phyloP scores from a whole-genome alignment of 2,113 vertebrate genomes.

The Capreolus pygargus region DNA sequence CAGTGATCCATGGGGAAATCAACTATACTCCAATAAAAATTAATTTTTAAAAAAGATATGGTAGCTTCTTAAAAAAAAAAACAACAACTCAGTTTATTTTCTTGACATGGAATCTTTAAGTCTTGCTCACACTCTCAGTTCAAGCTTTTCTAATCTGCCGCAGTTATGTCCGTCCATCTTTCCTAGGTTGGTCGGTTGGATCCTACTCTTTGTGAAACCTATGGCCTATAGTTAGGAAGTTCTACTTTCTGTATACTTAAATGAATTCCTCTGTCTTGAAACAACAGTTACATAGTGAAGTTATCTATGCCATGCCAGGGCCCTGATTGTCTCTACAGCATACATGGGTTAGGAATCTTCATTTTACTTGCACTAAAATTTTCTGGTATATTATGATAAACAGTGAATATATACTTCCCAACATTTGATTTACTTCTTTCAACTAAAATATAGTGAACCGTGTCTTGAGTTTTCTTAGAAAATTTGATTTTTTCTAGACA shows the following conservation, averaged over 20 bases:
- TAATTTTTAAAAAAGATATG: not conserved
- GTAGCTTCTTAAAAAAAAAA: not conserved
- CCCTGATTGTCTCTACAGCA: slow-evolving; percentile 86
- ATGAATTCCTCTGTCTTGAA: slow-evolving; percentile 91
- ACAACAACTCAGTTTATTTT: too few species aligned
- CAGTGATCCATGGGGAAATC: not conserved
- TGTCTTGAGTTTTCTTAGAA: slow-evolving; percentile 91
- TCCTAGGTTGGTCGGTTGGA: too few species aligned
- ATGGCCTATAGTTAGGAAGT: not conserved
- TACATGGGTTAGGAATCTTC: slow-evolving; percentile 82
- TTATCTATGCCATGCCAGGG: slow-evolving; percentile 88
- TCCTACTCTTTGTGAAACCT: too few species aligned
- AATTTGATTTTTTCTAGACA: slow-evolving; percentile 91
- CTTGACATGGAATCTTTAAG: too few species aligned
- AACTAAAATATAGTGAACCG: slow-evolving; percentile 89
- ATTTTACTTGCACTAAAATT: slow-evolving; percentile 89
- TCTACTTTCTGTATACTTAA: slow-evolving; percentile 71
- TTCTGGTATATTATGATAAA: slow-evolving; percentile 84
- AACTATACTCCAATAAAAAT: not conserved
- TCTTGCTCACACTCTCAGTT: too few species aligned
- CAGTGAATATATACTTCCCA: slow-evolving; percentile 90
- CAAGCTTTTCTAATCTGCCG: too few species aligned
- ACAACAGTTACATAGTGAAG: slow-evolving; percentile 86
- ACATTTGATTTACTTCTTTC: slow-evolving; percentile 85
- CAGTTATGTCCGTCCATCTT: too few species aligned